These are phyloP conservation scores for Drosophila carrolli DNA, from an alignment of 1,140 invertebrate genomes.

Conservation along the genomic window DNA sequence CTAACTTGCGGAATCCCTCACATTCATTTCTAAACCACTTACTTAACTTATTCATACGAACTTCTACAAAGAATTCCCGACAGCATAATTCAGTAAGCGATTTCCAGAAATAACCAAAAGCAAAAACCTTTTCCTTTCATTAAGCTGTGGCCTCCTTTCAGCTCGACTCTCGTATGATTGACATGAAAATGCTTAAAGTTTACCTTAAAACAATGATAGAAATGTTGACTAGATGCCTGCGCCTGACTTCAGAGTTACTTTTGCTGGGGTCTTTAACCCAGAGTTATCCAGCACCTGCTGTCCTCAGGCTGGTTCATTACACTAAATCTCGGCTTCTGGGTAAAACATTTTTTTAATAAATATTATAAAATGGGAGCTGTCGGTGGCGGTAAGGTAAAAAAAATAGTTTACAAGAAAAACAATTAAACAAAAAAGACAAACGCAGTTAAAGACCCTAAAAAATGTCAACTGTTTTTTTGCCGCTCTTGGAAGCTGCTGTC, in stretches of 20 bases:
- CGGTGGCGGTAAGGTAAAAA: constrained; percentile 18
- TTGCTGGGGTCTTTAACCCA: constrained; percentile 45
- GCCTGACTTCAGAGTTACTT: constrained; percentile 16
- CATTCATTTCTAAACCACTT: constrained; percentile 1
- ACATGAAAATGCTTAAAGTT: constrained; percentile 82
- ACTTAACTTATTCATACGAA: constrained; percentile 5
- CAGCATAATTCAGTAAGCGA: constrained; percentile 6
- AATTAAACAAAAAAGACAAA: constrained; percentile 64
- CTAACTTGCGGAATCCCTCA: neutral
- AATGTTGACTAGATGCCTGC: constrained; percentile 54
- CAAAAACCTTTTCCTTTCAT: constrained; percentile 41
- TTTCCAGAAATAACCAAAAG: constrained; percentile 18
- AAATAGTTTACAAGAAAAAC: constrained; percentile 79
- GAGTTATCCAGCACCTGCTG: constrained; percentile 50
- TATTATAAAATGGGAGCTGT: constrained; percentile 76
- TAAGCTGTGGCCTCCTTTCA: constrained; percentile 2
- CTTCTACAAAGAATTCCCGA: neutral
- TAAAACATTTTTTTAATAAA: constrained; percentile 83
- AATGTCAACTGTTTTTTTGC: constrained; percentile 68
- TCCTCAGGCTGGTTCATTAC: constrained; percentile 57
- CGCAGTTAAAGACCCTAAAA: constrained; percentile 78
- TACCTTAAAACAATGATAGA: constrained; percentile 81
- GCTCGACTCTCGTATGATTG: constrained; percentile 58
- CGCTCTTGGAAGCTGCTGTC: constrained; percentile 50
- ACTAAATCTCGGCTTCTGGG: constrained; percentile 71